Base-by-base conservation (phyloP, 2,797 vertebrate species). In the Petrocephalus schoutedeni region DNA sequence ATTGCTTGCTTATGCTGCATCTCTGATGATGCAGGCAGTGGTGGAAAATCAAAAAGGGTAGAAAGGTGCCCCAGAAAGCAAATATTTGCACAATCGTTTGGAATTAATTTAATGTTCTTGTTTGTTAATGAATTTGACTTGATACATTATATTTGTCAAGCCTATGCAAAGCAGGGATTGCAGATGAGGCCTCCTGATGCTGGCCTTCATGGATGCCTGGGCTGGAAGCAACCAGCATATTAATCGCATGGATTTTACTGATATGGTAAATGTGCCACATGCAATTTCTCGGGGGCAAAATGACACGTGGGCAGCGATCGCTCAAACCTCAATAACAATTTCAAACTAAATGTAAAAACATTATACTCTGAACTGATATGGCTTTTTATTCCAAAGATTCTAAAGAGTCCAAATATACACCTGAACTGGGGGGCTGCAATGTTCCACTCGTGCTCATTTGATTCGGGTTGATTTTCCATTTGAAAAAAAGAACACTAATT, bases 31-130 rank as follows among this genome's bases (percentile, higher is more conserved):
- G 92, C 89, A 80, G 90, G 90, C 87, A 88, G 87, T 12, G n/a
- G 59, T 5, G 86, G 64, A 84, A 83, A 3, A 4, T 93, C 92
- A 93, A 89, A 88, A 91, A 94, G 92, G 90, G 90, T 88, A 32
- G 53, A 36, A 14, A 51, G 74, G 80, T 87, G 89, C 53, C 53
- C 36, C 1, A 14, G 9, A 51, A 53, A 54, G 32, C 71, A 57
- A 3, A 83, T 88, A 86, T 82, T 82, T 51, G 4, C 12, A 58
- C 56, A 23, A 12, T 88, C 0, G 4, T 56, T 32, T 36, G 41
- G 54, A 54, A 45, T 83, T n/a, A 32, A 87, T 61, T 51, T 83
- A 10, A 21, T 74, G 12, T 51, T 45, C 74, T 14, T 57, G 74
- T 59, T 57, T 87, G 56, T 45, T 87, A 51, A 45, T 58, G 53